Conservation (phyloP, 2,797 vertebrate genomes). For the Sardinella longiceps region DNA sequence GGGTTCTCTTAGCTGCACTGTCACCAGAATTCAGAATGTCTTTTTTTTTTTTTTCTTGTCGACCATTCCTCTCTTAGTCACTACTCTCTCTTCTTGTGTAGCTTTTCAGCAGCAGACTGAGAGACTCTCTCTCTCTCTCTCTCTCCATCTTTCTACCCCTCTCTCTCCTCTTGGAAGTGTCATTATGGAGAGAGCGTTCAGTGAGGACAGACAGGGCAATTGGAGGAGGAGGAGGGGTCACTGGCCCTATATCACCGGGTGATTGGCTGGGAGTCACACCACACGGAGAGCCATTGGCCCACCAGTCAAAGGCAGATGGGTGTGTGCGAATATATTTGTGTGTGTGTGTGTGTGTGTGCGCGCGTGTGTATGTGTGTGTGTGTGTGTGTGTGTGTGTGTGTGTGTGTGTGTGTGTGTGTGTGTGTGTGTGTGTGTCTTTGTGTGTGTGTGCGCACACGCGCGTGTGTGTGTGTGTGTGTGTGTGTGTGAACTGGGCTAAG, state of each 20-base stretch:
- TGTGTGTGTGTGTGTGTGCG: neutral
- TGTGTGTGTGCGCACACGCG: too few relatives aligned
- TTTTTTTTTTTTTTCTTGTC: neutral
- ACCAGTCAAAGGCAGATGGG: neutral
- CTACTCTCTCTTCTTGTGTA: neutral
- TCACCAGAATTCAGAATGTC: neutral
- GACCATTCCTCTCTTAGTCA: neutral
- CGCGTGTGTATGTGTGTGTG: too few relatives aligned
- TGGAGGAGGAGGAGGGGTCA: neutral
- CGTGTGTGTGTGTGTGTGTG: neutral
- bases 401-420: neutral
- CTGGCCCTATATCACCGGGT: neutral
- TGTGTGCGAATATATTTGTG: slow-evolving; percentile 1
- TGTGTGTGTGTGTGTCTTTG: neutral
- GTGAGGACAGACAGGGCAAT: neutral
- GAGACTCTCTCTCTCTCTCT: neutral
- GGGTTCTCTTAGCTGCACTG: neutral
- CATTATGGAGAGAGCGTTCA: neutral
- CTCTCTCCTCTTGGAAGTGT: neutral
- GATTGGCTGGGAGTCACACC: neutral
- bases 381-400: neutral
- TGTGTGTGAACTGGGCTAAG: neutral
- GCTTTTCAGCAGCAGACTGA: neutral
- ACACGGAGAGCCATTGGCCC: neutral
- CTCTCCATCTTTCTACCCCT: neutral